A percentile compares a stretch with the other conserved stretches of the same genome.
These are phyloP conservation scores for Meta bourneti DNA, from an alignment of 2,888 invertebrate species.

Conservation along the genomic window DNA sequence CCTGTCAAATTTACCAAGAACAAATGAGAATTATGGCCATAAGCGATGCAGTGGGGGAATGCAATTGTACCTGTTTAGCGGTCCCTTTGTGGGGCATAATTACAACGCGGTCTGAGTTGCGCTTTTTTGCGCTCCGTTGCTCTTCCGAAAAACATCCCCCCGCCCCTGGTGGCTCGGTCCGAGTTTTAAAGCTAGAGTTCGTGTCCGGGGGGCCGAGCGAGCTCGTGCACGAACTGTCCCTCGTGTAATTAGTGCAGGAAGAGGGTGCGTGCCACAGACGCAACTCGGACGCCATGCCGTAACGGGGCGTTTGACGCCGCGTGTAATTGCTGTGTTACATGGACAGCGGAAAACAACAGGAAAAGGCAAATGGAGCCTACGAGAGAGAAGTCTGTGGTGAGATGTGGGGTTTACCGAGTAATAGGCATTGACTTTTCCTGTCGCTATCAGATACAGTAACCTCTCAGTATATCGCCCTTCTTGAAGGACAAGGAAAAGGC, in stretches of 20 bases:
- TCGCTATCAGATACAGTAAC: too few species aligned
- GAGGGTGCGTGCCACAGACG: constrained; percentile 36
- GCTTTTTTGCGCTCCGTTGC: constrained; percentile 14
- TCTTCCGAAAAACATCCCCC: constrained; percentile 24
- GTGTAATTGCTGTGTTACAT: too few species aligned
- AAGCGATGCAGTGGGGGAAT: constrained; percentile 32
- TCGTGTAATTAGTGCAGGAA: constrained; percentile 59
- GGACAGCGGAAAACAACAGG: too few species aligned
- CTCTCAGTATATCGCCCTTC: too few species aligned
- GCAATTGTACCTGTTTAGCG: constrained; percentile 59
- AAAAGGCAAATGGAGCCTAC: too few species aligned
- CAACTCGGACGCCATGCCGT: constrained; percentile 44
- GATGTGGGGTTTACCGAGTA: too few species aligned
- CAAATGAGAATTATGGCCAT: constrained; percentile 71
- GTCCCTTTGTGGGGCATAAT: constrained; percentile 70
- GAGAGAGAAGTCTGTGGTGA: too few species aligned
- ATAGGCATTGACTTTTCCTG: too few species aligned
- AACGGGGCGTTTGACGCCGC: background rate
- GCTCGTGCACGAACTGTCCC: constrained; percentile 50
- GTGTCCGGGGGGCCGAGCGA: constrained; percentile 42
- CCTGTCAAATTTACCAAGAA: constrained; percentile 73
- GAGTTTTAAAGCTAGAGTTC: constrained; percentile 58
- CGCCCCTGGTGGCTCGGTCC: background rate
- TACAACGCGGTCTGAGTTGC: constrained; percentile 54
- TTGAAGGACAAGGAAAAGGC: too few species aligned